Conservation (phyloP, 2,797 vertebrate genomes). For the Notolabrus celidotus region DNA sequence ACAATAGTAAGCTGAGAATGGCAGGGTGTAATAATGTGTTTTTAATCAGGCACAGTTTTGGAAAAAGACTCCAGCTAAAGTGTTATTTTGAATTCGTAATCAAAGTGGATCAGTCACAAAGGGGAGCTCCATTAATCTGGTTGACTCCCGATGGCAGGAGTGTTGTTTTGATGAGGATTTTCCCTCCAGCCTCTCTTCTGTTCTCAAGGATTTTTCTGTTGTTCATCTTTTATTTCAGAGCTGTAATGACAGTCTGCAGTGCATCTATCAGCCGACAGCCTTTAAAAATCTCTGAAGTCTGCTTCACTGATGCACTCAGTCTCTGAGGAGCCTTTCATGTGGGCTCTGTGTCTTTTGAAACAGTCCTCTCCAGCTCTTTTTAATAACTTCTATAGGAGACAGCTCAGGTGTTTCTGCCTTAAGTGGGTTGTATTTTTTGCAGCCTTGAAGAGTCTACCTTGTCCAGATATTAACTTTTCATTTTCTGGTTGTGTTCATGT, state of each 20-base stretch:
- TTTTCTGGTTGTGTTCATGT: slow-evolving; percentile 24
- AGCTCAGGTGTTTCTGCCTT: slow-evolving; percentile 16
- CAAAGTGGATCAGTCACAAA: slow-evolving; percentile 58
- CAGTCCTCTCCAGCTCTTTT: slow-evolving; percentile 44
- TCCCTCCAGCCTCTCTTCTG: slow-evolving; percentile 54
- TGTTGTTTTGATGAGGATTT: slow-evolving; percentile 69
- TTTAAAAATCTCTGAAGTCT: slow-evolving; percentile 70
- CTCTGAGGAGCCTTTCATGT: slow-evolving; percentile 64
- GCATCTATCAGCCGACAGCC: slow-evolving; percentile 65
- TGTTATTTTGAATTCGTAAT: slow-evolving; percentile 61
- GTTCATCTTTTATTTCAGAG: slow-evolving; percentile 72
- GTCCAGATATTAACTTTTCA: slow-evolving; percentile 2
- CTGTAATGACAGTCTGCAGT: slow-evolving; percentile 69
- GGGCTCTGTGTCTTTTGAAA: slow-evolving; percentile 46
- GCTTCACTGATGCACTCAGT: slow-evolving; percentile 41
- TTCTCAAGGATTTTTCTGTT: slow-evolving; percentile 56
- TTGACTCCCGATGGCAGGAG: slow-evolving; percentile 48
- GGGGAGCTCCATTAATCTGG: slow-evolving; percentile 57
- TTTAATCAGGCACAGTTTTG: slow-evolving; percentile 37
- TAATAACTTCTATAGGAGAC: slow-evolving; percentile 26
- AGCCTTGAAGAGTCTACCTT: slow-evolving; percentile 20
- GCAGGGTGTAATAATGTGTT: slow-evolving; percentile 32
- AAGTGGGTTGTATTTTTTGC: slow-evolving; percentile 17
- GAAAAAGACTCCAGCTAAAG: slow-evolving; percentile 26
- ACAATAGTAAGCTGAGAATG: slow-evolving; percentile 29